These are phyloP conservation scores for Pimpla rufipes DNA, from an alignment of 2,888 invertebrate genomes.

Conservation along the genomic window DNA sequence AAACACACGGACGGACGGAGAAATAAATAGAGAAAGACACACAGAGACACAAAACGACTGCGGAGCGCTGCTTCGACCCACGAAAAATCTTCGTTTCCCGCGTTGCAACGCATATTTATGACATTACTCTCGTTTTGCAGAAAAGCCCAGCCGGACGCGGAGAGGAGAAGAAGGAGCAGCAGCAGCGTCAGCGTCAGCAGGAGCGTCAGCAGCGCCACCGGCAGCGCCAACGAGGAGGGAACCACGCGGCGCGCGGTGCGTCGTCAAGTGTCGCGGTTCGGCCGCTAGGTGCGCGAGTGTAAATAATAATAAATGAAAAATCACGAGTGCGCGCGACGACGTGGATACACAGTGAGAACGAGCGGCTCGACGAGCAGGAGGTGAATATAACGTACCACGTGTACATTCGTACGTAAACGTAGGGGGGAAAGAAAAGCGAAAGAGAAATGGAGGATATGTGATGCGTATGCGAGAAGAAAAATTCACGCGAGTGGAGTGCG, in stretches of 20 bases:
- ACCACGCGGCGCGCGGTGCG: slow-evolving; percentile 42
- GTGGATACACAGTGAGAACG: slow-evolving; percentile 64
- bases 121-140: slow-evolving; percentile 55
- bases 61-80: too few species aligned
- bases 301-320: slow-evolving; percentile 63
- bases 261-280: slow-evolving; percentile 42
- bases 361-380: slow-evolving; percentile 27
- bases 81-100: too few species aligned
- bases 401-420: not conserved
- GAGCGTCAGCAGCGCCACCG: not conserved
- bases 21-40: too few species aligned
- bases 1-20: too few species aligned
- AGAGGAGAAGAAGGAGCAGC: slow-evolving; percentile 3
- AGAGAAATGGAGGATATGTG: slow-evolving; percentile 11
- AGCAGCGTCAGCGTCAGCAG: slow-evolving; percentile 3
- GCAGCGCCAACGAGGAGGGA: slow-evolving; percentile 48
- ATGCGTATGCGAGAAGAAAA: slow-evolving; percentile 29
- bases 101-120: slow-evolving; percentile 10
- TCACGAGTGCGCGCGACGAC: slow-evolving; percentile 58
- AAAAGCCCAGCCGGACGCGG: slow-evolving; percentile 44
- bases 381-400: slow-evolving; percentile 33
- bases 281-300: slow-evolving; percentile 67
- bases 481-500: slow-evolving; percentile 43
- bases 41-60: too few species aligned
- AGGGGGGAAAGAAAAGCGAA: not conserved